Evolutionary conservation across 1,140 invertebrate genomes (phyloP), one percentile per base, ranked within the genome.

Genomic region (Lineus longissimus): DNA sequence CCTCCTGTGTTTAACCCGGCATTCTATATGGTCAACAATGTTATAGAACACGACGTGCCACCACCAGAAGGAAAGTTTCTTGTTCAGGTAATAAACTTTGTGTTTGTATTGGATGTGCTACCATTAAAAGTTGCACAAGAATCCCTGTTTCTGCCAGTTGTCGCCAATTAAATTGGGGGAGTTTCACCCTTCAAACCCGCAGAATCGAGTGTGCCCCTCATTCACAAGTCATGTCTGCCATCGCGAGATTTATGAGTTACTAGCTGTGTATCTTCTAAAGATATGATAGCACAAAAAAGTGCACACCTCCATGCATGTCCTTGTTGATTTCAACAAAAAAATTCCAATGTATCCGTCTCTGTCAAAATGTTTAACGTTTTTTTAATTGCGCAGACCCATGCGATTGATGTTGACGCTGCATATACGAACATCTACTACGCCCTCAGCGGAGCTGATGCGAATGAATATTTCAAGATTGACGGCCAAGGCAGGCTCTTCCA

Each of bases 401-500:
- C 93, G 25, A 93, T 90, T 1, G 94, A 97, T 78, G 93, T 93
- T 19, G 83, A 97, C 77, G 83, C 96, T 68, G 93, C 96, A 82
- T 85, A 94, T 56, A 93, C 96, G 67, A 95, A 94, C 4, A 93
- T 93, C 7, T 93, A 95, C 83, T 97, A 97, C 86, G 95, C 92
- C 13, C 95, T 97, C 86, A 94, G 95, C 85, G 93, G 96, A 62
- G 92, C 47, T 19, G 51, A 66, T 23, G 45, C 29, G 31, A 36
- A 60, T 15, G 25, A 56, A 56, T 71, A 64, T 45, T 55, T 60
- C 22, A 43, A 17, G 17, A 51, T 61, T 63, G 30, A 56, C 15
- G 22, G 15, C 4, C 17, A 22, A 11, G 73, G 76, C 15, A 25
- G 62, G 33, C 67, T 79, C 25, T 75, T 66, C 71, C 75, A 80